Conservation (phyloP, 2,113 vertebrate genomes). For the Pteronura brasiliensis region DNA sequence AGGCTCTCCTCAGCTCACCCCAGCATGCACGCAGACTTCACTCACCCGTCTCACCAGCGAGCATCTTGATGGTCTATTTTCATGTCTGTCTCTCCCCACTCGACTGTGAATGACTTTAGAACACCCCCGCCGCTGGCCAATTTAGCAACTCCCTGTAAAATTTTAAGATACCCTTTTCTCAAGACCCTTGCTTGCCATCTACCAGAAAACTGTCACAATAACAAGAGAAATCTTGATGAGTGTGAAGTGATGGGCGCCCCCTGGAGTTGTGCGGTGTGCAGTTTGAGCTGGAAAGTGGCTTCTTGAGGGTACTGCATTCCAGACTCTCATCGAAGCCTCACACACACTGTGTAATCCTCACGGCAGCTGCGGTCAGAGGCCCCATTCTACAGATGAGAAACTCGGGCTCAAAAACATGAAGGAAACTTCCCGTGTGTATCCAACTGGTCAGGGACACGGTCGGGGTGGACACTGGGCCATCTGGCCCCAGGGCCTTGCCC, state of each 20-base stretch:
- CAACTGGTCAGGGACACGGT: background rate
- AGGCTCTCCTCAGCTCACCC: slow-evolving; percentile 31
- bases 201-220: slow-evolving; percentile 18
- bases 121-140: slow-evolving; percentile 22
- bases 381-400: background rate
- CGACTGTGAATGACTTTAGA: slow-evolving; percentile 42
- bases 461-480: background rate
- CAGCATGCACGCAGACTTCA: background rate
- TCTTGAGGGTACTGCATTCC: background rate
- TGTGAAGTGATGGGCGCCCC: background rate
- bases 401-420: background rate
- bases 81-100: slow-evolving; percentile 50
- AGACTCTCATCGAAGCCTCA: background rate
- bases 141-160: slow-evolving; percentile 51
- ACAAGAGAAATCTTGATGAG: background rate
- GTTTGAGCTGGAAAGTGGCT: background rate
- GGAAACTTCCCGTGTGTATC: background rate
- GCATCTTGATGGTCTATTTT: slow-evolving; percentile 56
- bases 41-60: background rate
- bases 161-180: slow-evolving; percentile 39
- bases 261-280: background rate
- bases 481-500: background rate
- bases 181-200: slow-evolving; percentile 56
- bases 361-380: background rate
- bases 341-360: background rate